A percentile compares a stretch with the other conserved stretches of the same genome.
Evolutionary conservation across 2,797 vertebrate species (phyloP).

Genomic region (Betta splendens): DNA sequence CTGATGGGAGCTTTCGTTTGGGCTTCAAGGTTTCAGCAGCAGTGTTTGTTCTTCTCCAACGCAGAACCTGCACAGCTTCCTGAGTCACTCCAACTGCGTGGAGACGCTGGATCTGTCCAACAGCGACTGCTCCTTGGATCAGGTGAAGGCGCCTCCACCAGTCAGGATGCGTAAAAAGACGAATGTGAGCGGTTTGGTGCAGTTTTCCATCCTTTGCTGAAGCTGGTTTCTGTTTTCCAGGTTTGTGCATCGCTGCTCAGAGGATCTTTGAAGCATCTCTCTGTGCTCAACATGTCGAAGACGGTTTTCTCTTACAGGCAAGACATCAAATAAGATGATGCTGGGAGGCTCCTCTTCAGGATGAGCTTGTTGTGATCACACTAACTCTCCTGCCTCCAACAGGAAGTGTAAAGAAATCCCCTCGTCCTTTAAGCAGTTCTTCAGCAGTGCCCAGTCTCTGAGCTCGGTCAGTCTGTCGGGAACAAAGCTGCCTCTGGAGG

Average conservation of each 20-base stretch:
- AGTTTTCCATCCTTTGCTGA: background rate
- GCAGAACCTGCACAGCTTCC: constrained; percentile 91
- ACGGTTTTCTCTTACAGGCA: constrained; percentile 92
- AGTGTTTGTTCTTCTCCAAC: background rate
- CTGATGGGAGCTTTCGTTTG: no score
- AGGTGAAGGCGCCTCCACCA: constrained; percentile 75
- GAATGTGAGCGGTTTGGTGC: no score
- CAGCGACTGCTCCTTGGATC: constrained; percentile 91
- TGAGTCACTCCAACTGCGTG: constrained; percentile 90
- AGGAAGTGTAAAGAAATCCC: constrained; percentile 93
- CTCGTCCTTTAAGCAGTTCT: constrained; percentile 92
- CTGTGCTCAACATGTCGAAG: constrained; percentile 90
- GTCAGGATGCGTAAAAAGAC: no score
- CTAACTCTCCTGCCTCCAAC: background rate
- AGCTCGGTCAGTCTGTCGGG: constrained; percentile 90
- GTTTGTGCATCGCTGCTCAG: constrained; percentile 89
- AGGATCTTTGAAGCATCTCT: constrained; percentile 90
- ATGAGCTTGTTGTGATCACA: no score
- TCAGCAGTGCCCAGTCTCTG: constrained; percentile 89
- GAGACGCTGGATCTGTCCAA: constrained; percentile 91
- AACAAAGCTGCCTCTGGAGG: constrained; percentile 90
- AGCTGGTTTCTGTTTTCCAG: constrained; percentile 60
- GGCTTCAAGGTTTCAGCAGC: background rate
- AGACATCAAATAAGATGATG: no score
- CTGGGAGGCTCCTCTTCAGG: no score